Evolutionary conservation across 2,888 invertebrate species (phyloP), one percentile per base, ranked within the genome.

Genomic region (Merodon equestris): DNA sequence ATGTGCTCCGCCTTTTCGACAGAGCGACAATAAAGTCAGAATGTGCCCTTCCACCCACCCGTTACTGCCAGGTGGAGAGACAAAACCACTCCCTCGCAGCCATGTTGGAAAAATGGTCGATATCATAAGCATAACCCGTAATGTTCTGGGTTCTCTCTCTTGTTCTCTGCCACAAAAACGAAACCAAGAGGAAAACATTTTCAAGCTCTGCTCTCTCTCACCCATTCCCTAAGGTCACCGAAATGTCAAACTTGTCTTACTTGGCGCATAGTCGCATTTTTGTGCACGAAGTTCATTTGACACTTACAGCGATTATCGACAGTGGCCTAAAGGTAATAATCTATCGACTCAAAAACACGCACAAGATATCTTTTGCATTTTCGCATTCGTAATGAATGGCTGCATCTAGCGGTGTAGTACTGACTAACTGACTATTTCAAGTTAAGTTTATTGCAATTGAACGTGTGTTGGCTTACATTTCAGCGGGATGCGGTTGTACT

Each of bases 81-180:
- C 7, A 66, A 60, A 74, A 86, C 88, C 88, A 88, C 88, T 86
- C 88, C 88, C 85, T 85, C 88, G 88, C 88, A 85, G 88, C 88
- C 88, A 88, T 88, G 84, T 87, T 86, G 85, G 68, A 75, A 81
- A 81, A 70, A 81, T 81, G 75, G 81, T 81, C 81, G 81, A 81
- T 81, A 81, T 75, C 82, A 73, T 82, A 82, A 83, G 45, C 64
- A 73, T 82, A 82, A 83, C 44, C 64, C 36, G 51, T 53, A 36
- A 57, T 64, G 45, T 48, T 47, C 57, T 14, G 17, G 13, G 15
- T 27, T 74, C 77, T 79, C 63, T 64, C 51, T 42, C 64, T n/a
- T 40, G 40, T n/a, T 79, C 68, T 72, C 67, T 36, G 15, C 27
- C 2, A 27, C 27, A 27, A 27, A 27, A 27, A 27, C 7, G 27